phyloP scores from a whole-genome alignment of 2,888 invertebrate species.

The Philereme transversata region DNA sequence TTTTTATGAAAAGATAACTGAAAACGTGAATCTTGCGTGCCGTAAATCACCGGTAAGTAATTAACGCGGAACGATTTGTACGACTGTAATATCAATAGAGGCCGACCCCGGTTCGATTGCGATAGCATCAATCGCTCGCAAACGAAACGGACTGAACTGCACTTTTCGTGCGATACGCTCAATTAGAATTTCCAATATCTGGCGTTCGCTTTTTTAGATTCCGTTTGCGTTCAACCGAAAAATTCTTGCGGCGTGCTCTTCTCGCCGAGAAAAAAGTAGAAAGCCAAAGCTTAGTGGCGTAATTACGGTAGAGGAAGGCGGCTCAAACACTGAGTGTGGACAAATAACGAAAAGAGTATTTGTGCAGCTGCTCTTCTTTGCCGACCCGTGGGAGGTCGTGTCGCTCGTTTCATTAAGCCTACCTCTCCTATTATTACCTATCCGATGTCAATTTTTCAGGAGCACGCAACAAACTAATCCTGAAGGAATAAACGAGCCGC shows the following conservation, averaged over 20 bases:
- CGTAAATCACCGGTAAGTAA: constrained; percentile 60
- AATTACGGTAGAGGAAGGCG: constrained; percentile 64
- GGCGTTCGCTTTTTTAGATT: constrained; percentile 55
- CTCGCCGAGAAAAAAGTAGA: constrained; percentile 54
- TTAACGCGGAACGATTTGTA: constrained; percentile 65
- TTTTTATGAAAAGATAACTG: constrained; percentile 53
- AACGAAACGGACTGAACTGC: constrained; percentile 43
- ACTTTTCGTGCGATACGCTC: constrained; percentile 45
- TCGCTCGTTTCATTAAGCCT: constrained; percentile 40
- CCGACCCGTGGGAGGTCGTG: constrained; percentile 44
- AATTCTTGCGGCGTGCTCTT: constrained; percentile 50
- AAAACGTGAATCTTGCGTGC: constrained; percentile 61
- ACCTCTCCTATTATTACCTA: constrained; percentile 37
- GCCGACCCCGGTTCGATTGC: constrained; percentile 39
- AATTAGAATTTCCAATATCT: constrained; percentile 60
- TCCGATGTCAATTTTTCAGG: constrained; percentile 48
- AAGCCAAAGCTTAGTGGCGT: constrained; percentile 68
- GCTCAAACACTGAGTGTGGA: constrained; percentile 66
- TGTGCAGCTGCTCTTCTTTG: constrained; percentile 66
- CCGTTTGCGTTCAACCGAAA: constrained; percentile 56
- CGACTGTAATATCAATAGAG: constrained; percentile 33
- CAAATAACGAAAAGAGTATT: constrained; percentile 73
- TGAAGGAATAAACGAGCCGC: constrained; percentile 57
- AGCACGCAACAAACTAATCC: constrained; percentile 56
- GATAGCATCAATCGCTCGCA: constrained; percentile 57